Percentiles rank a stretch among this genome's conserved stretches.
Conservation (phyloP, 2,888 invertebrate genomes). For the Lamellibrachia columna region DNA sequence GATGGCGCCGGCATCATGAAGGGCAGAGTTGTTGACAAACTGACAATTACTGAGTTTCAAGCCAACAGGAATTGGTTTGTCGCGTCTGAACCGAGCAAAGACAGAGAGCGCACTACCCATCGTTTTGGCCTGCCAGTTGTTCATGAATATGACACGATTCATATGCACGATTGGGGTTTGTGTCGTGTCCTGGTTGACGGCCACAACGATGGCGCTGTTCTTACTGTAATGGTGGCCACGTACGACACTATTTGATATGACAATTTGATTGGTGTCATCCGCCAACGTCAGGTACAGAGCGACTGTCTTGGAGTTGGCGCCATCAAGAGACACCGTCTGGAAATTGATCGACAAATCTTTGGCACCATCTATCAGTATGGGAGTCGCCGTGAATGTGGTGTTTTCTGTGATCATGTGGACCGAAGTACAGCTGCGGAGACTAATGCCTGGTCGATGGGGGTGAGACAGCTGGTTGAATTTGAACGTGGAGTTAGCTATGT, state of each 20-base stretch:
- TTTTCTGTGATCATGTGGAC: neutral
- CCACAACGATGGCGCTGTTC: conserved; percentile 19
- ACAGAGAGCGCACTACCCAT: conserved; percentile 19
- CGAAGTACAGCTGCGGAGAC: conserved; percentile 9
- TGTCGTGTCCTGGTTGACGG: neutral
- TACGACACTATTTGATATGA: neutral
- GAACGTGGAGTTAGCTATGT: conserved; percentile 6
- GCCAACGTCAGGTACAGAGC: conserved; percentile 20
- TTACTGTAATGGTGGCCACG: neutral
- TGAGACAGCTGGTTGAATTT: neutral
- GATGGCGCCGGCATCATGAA: neutral
- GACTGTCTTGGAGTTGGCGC: neutral
- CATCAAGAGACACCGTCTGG: neutral
- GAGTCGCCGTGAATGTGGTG: neutral
- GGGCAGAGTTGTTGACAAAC: neutral
- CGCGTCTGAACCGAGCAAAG: conserved; percentile 1
- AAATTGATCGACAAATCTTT: neutral
- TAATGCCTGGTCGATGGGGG: neutral
- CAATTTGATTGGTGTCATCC: neutral
- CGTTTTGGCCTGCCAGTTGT: neutral
- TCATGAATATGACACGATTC: conserved; percentile 5
- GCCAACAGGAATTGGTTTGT: neutral
- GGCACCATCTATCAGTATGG: neutral
- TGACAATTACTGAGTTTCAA: conserved; percentile 6
- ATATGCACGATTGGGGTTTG: neutral